These are phyloP conservation scores for Pyrocoelia pectoralis DNA, from an alignment of 2,888 invertebrate species.

Conservation along the genomic window DNA sequence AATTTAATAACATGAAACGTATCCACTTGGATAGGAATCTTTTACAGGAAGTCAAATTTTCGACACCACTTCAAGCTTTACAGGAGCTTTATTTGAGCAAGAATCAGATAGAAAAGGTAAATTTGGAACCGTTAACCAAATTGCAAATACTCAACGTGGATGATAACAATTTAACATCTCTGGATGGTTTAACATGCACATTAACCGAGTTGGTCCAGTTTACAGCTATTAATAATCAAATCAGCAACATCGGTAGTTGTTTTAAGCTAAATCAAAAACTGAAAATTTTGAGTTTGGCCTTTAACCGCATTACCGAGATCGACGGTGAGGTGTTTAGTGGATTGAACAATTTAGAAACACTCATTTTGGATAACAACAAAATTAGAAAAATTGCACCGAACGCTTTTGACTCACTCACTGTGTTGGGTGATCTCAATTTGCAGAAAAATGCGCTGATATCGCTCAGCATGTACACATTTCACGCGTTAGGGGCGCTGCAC, in stretches of 20 bases:
- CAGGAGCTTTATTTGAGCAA: background rate
- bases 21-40: background rate
- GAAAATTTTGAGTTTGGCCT: constrained; percentile 8
- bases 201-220: constrained; percentile 5
- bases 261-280: constrained; percentile 5
- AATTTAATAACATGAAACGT: background rate
- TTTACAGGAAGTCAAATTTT: background rate
- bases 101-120: background rate
- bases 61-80: background rate
- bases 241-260: constrained; percentile 48
- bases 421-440: constrained; percentile 2
- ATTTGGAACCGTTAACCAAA: background rate
- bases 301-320: constrained; percentile 14
- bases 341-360: constrained; percentile 50
- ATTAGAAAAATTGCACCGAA: constrained; percentile 55
- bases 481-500: background rate
- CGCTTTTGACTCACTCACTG: constrained; percentile 34
- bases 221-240: constrained; percentile 51
- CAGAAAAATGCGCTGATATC: background rate
- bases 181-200: background rate
- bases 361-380: constrained; percentile 54
- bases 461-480: background rate
- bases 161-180: background rate
- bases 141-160: background rate
- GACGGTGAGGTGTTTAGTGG: background rate